phyloP scores from a whole-genome alignment of 92 coral and sea anemone species.

The Zoanthus sansibaricus region DNA sequence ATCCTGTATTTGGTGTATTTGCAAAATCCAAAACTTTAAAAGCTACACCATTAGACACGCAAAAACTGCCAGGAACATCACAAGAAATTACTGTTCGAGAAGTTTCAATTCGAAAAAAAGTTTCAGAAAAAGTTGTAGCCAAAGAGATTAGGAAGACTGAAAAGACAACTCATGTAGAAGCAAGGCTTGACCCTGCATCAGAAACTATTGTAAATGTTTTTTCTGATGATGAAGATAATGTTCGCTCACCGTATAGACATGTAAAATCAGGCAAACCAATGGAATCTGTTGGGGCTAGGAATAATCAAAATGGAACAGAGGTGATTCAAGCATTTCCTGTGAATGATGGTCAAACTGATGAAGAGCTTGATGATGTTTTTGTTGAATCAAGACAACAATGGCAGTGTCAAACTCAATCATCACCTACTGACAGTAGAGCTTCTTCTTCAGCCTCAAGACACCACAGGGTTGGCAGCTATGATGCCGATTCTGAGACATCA shows the following conservation, averaged over 20 bases:
- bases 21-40: slow-evolving; percentile 33
- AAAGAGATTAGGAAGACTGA: slow-evolving; percentile 34
- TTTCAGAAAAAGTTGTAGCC: not conserved
- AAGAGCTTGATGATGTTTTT: slow-evolving; percentile 85
- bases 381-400: slow-evolving; percentile 34
- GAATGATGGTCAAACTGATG: slow-evolving; percentile 73
- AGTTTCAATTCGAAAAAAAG: slow-evolving; percentile 12
- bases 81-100: slow-evolving; percentile 30
- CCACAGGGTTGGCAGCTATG: slow-evolving; percentile 72
- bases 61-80: slow-evolving; percentile 13
- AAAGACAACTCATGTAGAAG: slow-evolving; percentile 32
- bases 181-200: slow-evolving; percentile 45
- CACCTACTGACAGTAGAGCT: not conserved
- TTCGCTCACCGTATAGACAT: slow-evolving; percentile 27
- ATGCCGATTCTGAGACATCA: slow-evolving; percentile 98
- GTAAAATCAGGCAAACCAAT: slow-evolving; percentile 3
- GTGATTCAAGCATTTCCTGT: slow-evolving; percentile 64
- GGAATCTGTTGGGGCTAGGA: slow-evolving; percentile 28
- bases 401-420: slow-evolving; percentile 6
- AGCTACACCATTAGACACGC: slow-evolving; percentile 8
- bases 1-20: slow-evolving; percentile 35
- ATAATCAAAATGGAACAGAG: slow-evolving; percentile 26
- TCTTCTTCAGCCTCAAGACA: slow-evolving; percentile 12
- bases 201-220: slow-evolving; percentile 35
- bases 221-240: slow-evolving; percentile 37